Evolutionary conservation across 2,797 vertebrate species (phyloP), one percentile per base, ranked within the genome.

Genomic region (Furcifer pardalis): DNA sequence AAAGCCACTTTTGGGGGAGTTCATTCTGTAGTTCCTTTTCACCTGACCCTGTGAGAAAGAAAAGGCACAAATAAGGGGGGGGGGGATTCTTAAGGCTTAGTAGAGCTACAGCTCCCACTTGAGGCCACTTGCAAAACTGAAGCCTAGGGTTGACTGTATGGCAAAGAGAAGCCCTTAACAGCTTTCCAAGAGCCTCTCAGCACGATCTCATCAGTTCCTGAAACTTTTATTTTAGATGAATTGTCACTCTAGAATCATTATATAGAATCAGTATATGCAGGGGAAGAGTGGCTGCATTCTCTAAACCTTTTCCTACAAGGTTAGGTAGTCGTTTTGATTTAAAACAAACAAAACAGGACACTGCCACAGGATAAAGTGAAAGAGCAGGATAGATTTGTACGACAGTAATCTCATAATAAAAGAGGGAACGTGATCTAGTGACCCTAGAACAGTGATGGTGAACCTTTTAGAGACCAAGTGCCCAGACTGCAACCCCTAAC

Each of bases 81-180:
- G 1, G 12, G 37, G 42, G 21, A 56, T 17, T 56, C 52, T 56
- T 17, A 32, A 32, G n/a, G 42, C 65, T 79, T 59, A 3, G 9
- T 76, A 30, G 78, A 76, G 52, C 52, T 69, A 56, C 40, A 86
- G 84, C 79, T 81, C 84, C 79, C 72, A 68, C 84, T 69, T 77
- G 84, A 86, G 84, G 84, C 79, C 49, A 40, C 10, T 77, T 86
- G 62, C 32, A 76, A 62, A 81, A 86, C 8, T 81, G 79, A 77
- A 85, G 21, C 40, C 72, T 40, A 8, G 30, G 19, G 37, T 23
- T 44, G 30, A n/a, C 49, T n/a, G 23, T 15, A 10, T n/a, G 15
- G 7, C 40, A 25, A 49, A 49, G 7, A 52, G 4, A 27, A 35
- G 23, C 21, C 30, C 25, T 59, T 72, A 59, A 49, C 2, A 42